Evolutionary conservation across 2,888 invertebrate species (phyloP), one percentile per base, ranked within the genome.

Genomic region (Sceliomorpha sp.): DNA sequence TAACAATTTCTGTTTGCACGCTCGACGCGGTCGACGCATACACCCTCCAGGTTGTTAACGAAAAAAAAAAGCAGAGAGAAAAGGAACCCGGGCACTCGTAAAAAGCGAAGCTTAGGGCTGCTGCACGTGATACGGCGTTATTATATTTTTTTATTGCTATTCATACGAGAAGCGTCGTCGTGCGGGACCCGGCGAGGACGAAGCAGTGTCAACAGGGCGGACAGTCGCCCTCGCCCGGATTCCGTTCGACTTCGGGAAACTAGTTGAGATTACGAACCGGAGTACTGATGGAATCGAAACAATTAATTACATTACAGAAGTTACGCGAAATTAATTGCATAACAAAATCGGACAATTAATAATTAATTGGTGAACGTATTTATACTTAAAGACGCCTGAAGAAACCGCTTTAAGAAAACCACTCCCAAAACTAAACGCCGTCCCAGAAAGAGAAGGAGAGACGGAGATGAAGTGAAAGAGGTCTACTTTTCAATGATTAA

Each of bases 141-240:
- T 75, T 77, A 76, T 80, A 79, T 78, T 76, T 76, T 78, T 74
- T 77, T 78, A 84, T 85, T 85, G 82, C 84, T 84, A 82, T 83
- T 83, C 81, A 82, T 84, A 79, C 77, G 73, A 59, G 39, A 45
- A 51, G 63, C 69, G 67, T 32, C 24, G 53, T 71, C 67, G 63
- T 70, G 64, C 8, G 8, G 13, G 14, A 13, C 12, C 32, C 13
- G 44, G 42, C 14, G 36, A 44, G 36, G 29, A 36, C 24, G 73
- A 72, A 73, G 76, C 74, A 81, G 79, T 77, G 76, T 75, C 73
- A 53, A 60, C 59, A 60, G 39, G 70, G 58, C 36, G 68, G 58
- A 36, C 70, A 31, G 36, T 59, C 59, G 27, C 58, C 17, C 40
- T 60, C 48, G 36, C 36, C 58, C 47, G 42, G 37, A n/a, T 39